Conservation (phyloP, 2,888 invertebrate genomes). For the Erpobdella octoculata region DNA sequence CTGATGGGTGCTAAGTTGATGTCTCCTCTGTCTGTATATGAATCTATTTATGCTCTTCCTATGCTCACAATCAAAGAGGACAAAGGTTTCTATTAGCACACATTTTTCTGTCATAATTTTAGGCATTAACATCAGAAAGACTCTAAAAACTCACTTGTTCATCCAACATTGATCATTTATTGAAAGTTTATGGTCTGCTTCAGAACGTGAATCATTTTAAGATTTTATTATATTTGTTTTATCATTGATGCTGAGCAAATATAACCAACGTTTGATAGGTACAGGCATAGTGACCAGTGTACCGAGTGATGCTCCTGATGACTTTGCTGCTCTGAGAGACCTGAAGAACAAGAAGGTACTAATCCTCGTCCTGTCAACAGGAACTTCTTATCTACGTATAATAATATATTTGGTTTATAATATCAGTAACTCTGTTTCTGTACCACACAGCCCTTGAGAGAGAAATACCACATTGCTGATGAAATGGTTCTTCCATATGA, state of each 20-base stretch:
- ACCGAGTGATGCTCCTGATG: conserved; percentile 96
- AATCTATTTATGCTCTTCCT: conserved; percentile 81
- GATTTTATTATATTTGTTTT: no score
- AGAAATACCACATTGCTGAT: conserved; percentile 81
- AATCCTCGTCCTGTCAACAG: no score
- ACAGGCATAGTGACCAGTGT: conserved; percentile 96
- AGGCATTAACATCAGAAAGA: background rate
- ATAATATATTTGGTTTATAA: no score
- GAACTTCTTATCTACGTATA: no score
- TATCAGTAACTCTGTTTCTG: no score
- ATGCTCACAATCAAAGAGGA: conserved; percentile 96
- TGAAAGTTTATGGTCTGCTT: no score
- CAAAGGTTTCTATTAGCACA: conserved; percentile 60
- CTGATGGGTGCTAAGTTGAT: conserved; percentile 74
- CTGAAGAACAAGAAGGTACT: conserved; percentile 73
- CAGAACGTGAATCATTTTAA: background rate
- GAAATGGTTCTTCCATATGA: conserved; percentile 68
- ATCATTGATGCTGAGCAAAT: no score
- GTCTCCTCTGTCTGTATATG: conserved; percentile 76
- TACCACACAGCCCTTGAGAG: conserved; percentile 70
- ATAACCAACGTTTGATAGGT: conserved; percentile 52
- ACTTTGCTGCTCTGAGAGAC: conserved; percentile 88
- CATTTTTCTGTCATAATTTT: background rate
- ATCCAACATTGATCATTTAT: no score
- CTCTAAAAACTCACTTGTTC: no score